These are phyloP conservation scores for Anoura caudifer DNA, from an alignment of 2,113 vertebrate species.

Conservation along the genomic window DNA sequence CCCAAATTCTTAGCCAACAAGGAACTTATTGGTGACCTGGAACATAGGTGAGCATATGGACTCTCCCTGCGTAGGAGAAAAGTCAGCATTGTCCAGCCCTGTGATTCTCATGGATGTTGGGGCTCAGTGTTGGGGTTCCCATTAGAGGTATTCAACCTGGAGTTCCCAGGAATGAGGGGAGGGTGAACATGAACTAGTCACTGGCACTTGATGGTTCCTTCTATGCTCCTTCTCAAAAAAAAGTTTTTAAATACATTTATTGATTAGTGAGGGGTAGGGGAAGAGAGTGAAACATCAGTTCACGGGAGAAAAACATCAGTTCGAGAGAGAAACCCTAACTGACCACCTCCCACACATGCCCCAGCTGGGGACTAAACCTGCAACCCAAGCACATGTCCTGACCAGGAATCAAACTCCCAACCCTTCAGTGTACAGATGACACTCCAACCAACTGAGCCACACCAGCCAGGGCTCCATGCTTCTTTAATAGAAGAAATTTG, in stretches of 20 bases:
- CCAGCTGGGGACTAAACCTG: no score
- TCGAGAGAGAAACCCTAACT: no score
- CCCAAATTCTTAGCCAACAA: slow-evolving; percentile 29
- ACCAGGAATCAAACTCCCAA: no score
- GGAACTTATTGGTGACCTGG: background rate
- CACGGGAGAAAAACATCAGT: no score
- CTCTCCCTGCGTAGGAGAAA: slow-evolving; percentile 23
- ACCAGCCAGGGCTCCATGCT: background rate
- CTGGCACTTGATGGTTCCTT: background rate
- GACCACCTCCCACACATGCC: no score
- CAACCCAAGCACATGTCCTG: no score
- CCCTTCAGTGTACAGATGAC: no score
- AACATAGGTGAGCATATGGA: background rate
- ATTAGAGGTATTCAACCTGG: background rate
- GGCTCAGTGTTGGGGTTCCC: background rate
- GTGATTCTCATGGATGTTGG: background rate
- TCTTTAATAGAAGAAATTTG: background rate
- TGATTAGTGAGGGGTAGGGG: no score
- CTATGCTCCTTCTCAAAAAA: background rate
- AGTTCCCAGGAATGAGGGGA: background rate
- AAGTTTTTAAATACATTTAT: no score
- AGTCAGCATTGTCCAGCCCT: background rate
- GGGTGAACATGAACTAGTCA: background rate
- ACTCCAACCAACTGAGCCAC: no score
- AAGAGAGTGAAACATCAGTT: no score